Evolutionary conservation across 2,113 vertebrate genomes (phyloP).

Genomic region (Hemiscyllium ocellatum): DNA sequence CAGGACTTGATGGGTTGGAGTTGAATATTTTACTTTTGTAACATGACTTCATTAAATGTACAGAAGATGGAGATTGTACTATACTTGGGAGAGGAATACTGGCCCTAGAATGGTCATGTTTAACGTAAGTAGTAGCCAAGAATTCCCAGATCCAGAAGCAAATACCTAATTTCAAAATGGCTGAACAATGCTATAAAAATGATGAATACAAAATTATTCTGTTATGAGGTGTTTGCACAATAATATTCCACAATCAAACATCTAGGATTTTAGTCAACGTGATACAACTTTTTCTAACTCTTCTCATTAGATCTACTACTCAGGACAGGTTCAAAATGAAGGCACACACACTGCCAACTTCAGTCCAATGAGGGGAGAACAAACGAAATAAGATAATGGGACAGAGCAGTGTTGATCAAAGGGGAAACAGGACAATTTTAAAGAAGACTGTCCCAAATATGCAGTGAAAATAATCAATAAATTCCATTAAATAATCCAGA

Average conservation of each 20-base stretch:
- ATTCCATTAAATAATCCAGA: not conserved
- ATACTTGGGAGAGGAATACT: not conserved
- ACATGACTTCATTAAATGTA: not conserved
- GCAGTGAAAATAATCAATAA: not conserved
- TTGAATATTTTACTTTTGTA: not conserved
- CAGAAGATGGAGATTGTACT: not conserved
- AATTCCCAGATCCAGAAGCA: not conserved
- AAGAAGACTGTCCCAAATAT: not conserved
- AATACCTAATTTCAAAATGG: not conserved
- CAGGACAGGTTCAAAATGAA: too few relatives aligned
- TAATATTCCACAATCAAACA: too few relatives aligned
- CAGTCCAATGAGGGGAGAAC: not conserved
- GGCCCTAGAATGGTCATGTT: not conserved
- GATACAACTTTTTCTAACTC: too few relatives aligned
- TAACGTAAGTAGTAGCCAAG: not conserved
- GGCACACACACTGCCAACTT: not conserved
- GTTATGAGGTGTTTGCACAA: too few relatives aligned
- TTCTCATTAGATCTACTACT: too few relatives aligned
- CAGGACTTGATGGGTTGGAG: not conserved
- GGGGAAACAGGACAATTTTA: not conserved
- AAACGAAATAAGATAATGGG: not conserved
- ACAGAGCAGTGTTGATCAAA: not conserved
- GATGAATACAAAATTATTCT: too few relatives aligned
- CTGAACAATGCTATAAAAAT: too few relatives aligned
- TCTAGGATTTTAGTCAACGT: too few relatives aligned